Evolutionary conservation across 2,113 vertebrate species (phyloP), one percentile per base, ranked within the genome.

Genomic region (Vulpes ferrilata): DNA sequence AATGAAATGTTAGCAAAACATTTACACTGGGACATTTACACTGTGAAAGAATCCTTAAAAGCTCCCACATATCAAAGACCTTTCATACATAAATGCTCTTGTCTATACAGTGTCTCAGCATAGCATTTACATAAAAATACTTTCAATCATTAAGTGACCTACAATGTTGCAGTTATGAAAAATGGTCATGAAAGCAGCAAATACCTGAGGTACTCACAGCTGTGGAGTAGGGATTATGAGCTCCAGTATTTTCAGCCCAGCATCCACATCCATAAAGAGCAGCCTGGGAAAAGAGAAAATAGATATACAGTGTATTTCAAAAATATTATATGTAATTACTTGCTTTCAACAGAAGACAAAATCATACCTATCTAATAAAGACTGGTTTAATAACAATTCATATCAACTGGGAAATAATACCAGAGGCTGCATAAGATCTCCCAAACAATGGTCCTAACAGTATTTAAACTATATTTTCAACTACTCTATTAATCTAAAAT

Each of bases 191-290:
- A 98, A 98, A 98, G 97, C 97, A 99, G 96, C 97, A 98, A 98
- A 99, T 99, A 99, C 99, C 99, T 99, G 99, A 99, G 99, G 99
- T 99, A 99, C 99, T 99, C 99, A 99, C 99, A 99, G 99, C 99
- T 99, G 99, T 99, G 97, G 99, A 99, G 97, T 99, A 99, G 98
- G 99, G 99, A 94, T 99, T 99, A 98, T 99, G 99, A 97, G 99
- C 99, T 98, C 99, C 99, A 96, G 99, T 99, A 95, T 99, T 99
- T 99, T 99, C 99, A 98, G 99, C 99, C 99, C 99, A 99, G 99
- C 99, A 99, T 97, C 99, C 99, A 99, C 99, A 99, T 98, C 99
- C 99, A 98, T 99, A 99, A 98, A 99, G 99, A 99, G 99, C 99
- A 98, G 99, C 99, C 99, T 99, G 96, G 57, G 92, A 90, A 98